phyloP scores from a whole-genome alignment of 1,140 invertebrate genomes.

The Pomacea maculata region DNA sequence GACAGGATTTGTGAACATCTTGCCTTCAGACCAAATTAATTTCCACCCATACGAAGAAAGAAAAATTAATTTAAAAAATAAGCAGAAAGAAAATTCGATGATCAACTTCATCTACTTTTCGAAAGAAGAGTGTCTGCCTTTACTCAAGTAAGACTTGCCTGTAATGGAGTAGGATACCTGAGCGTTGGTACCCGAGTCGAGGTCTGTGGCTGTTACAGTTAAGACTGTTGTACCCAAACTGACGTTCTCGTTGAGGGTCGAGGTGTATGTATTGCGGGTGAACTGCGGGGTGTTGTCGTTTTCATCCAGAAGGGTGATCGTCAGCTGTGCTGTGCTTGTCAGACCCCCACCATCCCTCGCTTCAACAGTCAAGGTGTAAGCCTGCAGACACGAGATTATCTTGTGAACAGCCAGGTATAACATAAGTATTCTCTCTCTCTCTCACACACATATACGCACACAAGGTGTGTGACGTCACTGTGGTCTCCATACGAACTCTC shows the following conservation, averaged over 20 bases:
- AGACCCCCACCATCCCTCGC: constrained; percentile 36
- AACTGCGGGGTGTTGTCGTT: constrained; percentile 89
- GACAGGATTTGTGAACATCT: not conserved
- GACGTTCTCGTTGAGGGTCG: constrained; percentile 38
- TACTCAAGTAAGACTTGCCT: not conserved
- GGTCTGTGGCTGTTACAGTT: constrained; percentile 45
- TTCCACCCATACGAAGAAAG: not conserved
- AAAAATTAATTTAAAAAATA: not conserved
- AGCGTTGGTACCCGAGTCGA: constrained; percentile 52
- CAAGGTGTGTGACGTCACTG: too few species aligned
- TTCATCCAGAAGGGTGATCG: constrained; percentile 72
- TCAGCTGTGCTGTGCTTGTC: constrained; percentile 35
- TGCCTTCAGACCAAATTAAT: not conserved
- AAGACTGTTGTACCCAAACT: constrained; percentile 20
- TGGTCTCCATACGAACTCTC: too few species aligned
- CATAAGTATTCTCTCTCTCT: not conserved
- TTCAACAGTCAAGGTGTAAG: constrained; percentile 35
- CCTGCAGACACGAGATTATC: constrained; percentile 10
- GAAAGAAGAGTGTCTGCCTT: not conserved
- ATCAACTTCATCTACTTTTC: not conserved
- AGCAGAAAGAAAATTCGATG: not conserved
- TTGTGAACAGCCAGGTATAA: too few species aligned
- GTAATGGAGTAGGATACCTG: constrained; percentile 27
- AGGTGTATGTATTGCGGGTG: constrained; percentile 28
- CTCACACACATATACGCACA: not conserved